phyloP scores from a whole-genome alignment of 2,113 vertebrate genomes.

The Calyptommatus sinebrachiatus region DNA sequence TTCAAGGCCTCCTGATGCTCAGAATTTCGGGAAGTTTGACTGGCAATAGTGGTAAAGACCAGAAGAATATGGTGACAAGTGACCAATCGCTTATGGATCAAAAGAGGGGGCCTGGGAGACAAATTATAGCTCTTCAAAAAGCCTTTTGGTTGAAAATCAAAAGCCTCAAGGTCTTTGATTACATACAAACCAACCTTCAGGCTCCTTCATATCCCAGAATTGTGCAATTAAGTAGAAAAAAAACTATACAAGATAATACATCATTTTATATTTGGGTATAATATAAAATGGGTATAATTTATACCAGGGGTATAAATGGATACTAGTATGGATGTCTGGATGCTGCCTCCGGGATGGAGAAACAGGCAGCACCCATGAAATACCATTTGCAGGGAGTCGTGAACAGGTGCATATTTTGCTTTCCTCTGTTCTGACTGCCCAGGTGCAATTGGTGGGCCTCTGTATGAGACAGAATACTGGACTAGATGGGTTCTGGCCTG shows the following conservation, averaged over 20 bases:
- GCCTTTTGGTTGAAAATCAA: not conserved
- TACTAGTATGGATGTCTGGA: too few species aligned
- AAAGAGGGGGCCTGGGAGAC: not conserved
- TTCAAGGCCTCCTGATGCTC: not conserved
- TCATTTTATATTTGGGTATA: not conserved
- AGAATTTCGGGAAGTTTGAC: not conserved
- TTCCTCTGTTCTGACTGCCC: too few species aligned
- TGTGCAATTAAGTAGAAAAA: not conserved
- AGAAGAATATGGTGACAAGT: not conserved
- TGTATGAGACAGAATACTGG: too few species aligned
- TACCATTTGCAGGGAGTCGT: too few species aligned
- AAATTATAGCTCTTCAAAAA: not conserved
- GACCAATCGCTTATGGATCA: not conserved
- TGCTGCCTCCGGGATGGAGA: too few species aligned
- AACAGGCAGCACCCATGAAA: too few species aligned
- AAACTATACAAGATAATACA: not conserved
- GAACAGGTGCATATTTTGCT: too few species aligned
- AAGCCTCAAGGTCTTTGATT: not conserved
- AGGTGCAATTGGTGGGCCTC: too few species aligned
- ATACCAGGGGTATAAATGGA: too few species aligned
- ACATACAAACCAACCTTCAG: not conserved
- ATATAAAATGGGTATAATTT: too few species aligned
- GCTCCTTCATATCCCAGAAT: not conserved
- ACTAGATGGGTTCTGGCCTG: too few species aligned
- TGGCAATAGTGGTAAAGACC: not conserved